Conservation (phyloP, 2,113 vertebrate species). For the Grus americana region DNA sequence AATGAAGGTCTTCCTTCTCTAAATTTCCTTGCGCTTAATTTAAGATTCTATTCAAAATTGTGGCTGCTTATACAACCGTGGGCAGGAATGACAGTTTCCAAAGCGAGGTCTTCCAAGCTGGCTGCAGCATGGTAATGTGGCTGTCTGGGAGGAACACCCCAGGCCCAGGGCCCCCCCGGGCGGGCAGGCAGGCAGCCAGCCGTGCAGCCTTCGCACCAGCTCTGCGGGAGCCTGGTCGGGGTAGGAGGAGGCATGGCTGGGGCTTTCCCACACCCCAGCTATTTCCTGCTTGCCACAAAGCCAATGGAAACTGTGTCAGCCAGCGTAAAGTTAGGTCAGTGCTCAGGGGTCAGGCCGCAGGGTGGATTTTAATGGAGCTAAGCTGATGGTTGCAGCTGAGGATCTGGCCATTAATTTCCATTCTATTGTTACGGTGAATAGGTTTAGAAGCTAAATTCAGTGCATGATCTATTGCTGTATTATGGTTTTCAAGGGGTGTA, state of each 20-base stretch:
- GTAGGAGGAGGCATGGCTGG: background rate
- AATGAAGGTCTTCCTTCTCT: background rate
- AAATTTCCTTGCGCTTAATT: background rate
- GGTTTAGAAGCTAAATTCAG: conserved; percentile 34
- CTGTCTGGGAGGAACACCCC: background rate
- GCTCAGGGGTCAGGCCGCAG: conserved; percentile 17
- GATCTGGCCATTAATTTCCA: conserved; percentile 38
- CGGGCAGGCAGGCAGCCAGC: background rate
- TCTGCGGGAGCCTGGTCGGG: fast-evolving
- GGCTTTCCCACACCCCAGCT: conserved; percentile 13
- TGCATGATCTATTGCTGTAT: background rate
- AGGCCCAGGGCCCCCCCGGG: background rate
- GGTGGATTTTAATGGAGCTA: conserved; percentile 52
- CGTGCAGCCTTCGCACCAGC: fast-evolving
- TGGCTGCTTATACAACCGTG: background rate
- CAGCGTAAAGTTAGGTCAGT: background rate
- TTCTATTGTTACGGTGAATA: conserved; percentile 6
- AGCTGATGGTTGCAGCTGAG: conserved; percentile 45
- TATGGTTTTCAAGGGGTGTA: background rate
- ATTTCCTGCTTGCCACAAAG: background rate
- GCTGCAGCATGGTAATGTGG: background rate
- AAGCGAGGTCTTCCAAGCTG: background rate
- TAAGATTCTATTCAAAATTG: background rate
- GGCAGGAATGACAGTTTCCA: background rate
- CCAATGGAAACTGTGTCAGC: conserved; percentile 39